Percentiles rank a stretch among this genome's conserved stretches.
Evolutionary conservation across 2,113 vertebrate genomes (phyloP).

Genomic region (Petrocephalus microphthalmus): DNA sequence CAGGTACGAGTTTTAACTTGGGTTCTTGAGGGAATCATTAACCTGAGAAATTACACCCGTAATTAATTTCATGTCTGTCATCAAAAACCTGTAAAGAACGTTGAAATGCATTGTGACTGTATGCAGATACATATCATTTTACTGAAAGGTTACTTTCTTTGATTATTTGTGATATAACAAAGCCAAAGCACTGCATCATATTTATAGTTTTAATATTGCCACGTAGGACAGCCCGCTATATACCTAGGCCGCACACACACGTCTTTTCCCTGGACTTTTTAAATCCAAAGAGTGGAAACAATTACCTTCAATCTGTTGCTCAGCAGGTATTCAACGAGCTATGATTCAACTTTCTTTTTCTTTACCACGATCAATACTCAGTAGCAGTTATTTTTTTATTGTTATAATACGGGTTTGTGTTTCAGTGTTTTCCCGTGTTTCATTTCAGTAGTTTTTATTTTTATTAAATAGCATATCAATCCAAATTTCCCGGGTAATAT

Average conservation of each 20-base stretch:
- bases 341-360: background rate
- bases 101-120: background rate
- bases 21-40: background rate
- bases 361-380: slow-evolving; percentile 7
- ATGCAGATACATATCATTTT: background rate
- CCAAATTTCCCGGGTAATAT: slow-evolving; percentile 4
- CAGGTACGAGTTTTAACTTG: background rate
- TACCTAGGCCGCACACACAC: background rate
- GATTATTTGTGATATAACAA: background rate
- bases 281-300: background rate
- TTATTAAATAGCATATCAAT: slow-evolving; percentile 11
- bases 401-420: background rate
- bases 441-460: background rate
- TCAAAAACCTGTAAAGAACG: background rate
- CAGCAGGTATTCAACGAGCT: background rate
- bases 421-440: background rate
- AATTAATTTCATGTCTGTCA: background rate
- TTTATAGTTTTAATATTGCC: background rate
- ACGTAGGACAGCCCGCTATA: background rate
- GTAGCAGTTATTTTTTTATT: background rate
- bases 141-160: background rate
- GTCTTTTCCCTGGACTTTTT: background rate
- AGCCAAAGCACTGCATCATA: background rate
- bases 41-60: background rate
- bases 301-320: slow-evolving; percentile 3